A percentile compares a stretch with the other conserved stretches of the same genome.
phyloP scores from a whole-genome alignment of 2,888 invertebrate genomes.

The Molanna angustata region DNA sequence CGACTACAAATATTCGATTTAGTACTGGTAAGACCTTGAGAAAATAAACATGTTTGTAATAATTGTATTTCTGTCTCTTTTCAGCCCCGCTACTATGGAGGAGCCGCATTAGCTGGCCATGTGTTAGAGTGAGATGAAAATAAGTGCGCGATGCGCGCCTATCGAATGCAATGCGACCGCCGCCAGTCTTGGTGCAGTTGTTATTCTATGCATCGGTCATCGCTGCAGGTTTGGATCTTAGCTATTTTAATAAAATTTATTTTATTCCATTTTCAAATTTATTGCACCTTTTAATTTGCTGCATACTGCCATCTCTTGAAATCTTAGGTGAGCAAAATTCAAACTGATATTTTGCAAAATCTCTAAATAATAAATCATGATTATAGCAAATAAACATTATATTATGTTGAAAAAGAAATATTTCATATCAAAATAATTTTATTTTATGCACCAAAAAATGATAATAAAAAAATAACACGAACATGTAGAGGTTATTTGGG shows the following conservation, averaged over 20 bases:
- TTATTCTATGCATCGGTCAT: slow-evolving; percentile 29
- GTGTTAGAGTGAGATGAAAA: slow-evolving; percentile 27
- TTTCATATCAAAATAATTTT: too few species aligned
- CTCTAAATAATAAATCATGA: too few species aligned
- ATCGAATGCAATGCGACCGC: slow-evolving; percentile 28
- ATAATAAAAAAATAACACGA: too few species aligned
- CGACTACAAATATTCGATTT: neutral
- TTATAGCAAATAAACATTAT: too few species aligned
- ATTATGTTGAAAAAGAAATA: too few species aligned
- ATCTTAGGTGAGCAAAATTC: too few species aligned
- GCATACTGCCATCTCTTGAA: too few species aligned
- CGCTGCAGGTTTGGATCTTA: slow-evolving; percentile 29
- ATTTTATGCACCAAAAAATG: too few species aligned
- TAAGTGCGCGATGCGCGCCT: slow-evolving; percentile 28
- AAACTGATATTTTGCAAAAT: too few species aligned
- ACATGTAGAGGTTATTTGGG: too few species aligned
- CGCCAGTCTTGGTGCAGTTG: slow-evolving; percentile 28
- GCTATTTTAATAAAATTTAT: neutral
- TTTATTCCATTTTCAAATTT: too few species aligned
- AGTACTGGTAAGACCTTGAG: neutral
- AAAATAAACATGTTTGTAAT: neutral
- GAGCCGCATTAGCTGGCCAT: slow-evolving; percentile 5
- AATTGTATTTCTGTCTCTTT: slow-evolving; percentile 13
- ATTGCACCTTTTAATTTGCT: too few species aligned
- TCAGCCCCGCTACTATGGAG: slow-evolving; percentile 13